Conservation (phyloP, 2,113 vertebrate species). For the Podocnemis expansa region DNA sequence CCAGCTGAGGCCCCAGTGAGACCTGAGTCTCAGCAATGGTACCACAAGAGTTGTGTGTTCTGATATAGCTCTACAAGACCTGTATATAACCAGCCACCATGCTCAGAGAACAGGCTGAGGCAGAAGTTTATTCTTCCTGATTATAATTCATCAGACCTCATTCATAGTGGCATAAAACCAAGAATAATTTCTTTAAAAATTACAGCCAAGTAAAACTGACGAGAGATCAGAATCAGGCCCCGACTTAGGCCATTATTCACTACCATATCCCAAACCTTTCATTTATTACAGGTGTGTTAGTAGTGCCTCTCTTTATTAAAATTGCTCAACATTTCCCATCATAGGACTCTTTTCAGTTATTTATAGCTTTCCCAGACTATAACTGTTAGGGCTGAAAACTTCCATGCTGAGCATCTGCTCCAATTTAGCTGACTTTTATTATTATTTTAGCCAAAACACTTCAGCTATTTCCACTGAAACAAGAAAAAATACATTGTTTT, state of each 20-base stretch:
- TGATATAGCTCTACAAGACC: conserved; percentile 44
- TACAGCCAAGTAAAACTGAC: too few relatives aligned
- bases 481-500: neutral
- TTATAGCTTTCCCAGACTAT: neutral
- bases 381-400: neutral
- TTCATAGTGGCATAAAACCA: neutral
- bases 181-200: too few relatives aligned
- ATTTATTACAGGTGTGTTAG: neutral
- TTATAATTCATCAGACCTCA: conserved; percentile 4
- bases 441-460: neutral
- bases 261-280: too few relatives aligned
- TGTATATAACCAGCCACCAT: conserved; percentile 47
- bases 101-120: conserved; percentile 1
- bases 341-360: neutral
- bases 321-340: neutral
- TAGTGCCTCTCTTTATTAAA: neutral
- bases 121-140: conserved; percentile 50
- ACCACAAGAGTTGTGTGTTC: conserved; percentile 35
- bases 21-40: conserved; percentile 39
- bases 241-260: too few relatives aligned
- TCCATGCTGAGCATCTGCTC: neutral
- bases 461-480: neutral
- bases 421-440: neutral
- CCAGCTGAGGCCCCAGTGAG: conserved; percentile 9
- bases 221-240: too few relatives aligned